These are phyloP conservation scores for Empidonax alnorum DNA, from an alignment of 2,113 vertebrate species.

Conservation along the genomic window DNA sequence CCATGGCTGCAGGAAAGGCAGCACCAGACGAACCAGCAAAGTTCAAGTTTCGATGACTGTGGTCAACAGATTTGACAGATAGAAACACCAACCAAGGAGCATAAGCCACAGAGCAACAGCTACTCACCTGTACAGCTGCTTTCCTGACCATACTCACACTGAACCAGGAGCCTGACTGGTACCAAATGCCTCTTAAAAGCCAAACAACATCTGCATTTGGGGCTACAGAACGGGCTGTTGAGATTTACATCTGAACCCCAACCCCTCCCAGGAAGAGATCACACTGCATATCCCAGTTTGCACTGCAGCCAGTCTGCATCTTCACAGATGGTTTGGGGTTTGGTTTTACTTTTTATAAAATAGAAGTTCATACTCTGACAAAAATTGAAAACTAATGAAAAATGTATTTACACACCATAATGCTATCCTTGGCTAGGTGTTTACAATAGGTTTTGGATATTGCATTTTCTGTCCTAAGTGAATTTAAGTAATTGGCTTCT, in stretches of 20 bases:
- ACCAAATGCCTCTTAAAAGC: neutral
- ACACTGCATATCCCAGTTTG: neutral
- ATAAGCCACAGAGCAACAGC: neutral
- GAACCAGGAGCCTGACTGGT: neutral
- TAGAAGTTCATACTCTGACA: neutral
- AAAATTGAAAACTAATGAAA: neutral
- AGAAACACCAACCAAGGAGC: neutral
- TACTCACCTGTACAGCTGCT: neutral
- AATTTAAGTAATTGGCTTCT: neutral
- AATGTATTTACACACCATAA: neutral
- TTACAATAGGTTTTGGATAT: neutral
- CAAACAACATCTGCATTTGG: neutral
- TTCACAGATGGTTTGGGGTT: rapidly evolving
- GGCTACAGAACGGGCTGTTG: neutral
- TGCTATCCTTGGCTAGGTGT: neutral
- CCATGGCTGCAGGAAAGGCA: neutral
- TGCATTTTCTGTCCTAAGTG: neutral
- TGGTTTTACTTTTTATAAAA: neutral
- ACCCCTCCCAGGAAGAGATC: neutral
- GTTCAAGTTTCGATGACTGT: neutral
- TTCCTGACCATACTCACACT: neutral
- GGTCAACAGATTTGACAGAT: neutral
- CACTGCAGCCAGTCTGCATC: neutral
- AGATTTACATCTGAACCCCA: neutral
- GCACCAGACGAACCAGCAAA: neutral